Evolutionary conservation across 2,113 vertebrate species (phyloP), one percentile per base, ranked within the genome.

Genomic region (Xenotilapia flavipinnis): DNA sequence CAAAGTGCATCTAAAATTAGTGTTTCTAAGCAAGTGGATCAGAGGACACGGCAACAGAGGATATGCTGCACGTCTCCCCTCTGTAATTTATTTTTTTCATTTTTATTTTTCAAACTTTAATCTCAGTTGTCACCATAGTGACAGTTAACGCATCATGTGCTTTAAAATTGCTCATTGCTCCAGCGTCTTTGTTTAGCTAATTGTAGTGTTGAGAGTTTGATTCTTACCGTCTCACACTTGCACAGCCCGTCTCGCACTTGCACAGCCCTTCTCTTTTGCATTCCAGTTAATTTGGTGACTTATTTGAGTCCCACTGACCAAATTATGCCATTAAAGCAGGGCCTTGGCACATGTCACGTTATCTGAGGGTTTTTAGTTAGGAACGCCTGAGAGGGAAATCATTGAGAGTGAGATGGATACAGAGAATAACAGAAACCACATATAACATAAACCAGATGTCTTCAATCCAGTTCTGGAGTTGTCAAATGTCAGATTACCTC

Each of bases 361-460:
- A 54, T 83, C 53, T 47, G 7, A 68, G 9, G 49, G 81, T 56
- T 89, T 87, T 85, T 36, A 40, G 11, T 79, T 73, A 10, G 9
- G 49, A 68, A 13, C 7, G n/a, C 26, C 31, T 73, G 40, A 90
- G 28, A 85, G 62, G 49, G 9, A 75, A 90, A 85, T 81, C 65
- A 49, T 23, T 33, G 13, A 77, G 54, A 12, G 21, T 13, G 79
- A 23, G 9, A 65, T 54, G 31, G 21, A 26, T 55, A 17, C 26
- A 38, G 73, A 70, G 55, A 75, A 73, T 40, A 49, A 54, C 15
- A 81, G 9, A 86, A 70, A 77, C 42, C 73, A 77, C 45, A 77
- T 33, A 49, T 82, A 87, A 73, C 70, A 28, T n/a, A 54, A 89
- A 92, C 87, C 93, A 95, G 92, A 92, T 92, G 92, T 89, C 47